phyloP scores from a whole-genome alignment of 1,140 invertebrate species.

The Rhagoletis zephyria region DNA sequence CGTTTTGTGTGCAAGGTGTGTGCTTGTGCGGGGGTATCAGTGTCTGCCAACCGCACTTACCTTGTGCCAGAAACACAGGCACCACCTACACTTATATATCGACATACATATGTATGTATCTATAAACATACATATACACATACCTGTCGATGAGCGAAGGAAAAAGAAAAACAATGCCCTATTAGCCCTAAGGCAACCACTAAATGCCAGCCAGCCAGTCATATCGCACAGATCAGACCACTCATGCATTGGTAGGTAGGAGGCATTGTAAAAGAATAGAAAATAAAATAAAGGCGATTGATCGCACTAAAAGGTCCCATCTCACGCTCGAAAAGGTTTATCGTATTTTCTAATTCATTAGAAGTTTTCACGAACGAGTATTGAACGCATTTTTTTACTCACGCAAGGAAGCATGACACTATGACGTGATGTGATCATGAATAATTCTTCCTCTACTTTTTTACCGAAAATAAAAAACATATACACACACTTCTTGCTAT shows the following conservation, averaged over 20 bases:
- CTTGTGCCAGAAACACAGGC: conserved; percentile 42
- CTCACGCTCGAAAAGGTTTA: conserved; percentile 36
- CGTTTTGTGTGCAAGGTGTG: not conserved
- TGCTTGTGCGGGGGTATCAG: not conserved
- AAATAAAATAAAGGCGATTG: not conserved
- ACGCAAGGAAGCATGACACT: not conserved
- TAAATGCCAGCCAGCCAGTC: conserved; percentile 31
- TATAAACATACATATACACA: not conserved
- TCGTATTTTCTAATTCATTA: conserved; percentile 42
- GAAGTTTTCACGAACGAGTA: conserved; percentile 9
- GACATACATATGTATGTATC: not conserved
- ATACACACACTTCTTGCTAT: not conserved
- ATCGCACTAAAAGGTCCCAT: conserved; percentile 36
- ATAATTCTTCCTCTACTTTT: not conserved
- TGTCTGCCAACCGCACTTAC: conserved; percentile 22
- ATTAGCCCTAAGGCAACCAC: conserved; percentile 23
- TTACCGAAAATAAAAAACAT: not conserved
- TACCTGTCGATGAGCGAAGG: not conserved
- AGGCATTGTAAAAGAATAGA: not conserved
- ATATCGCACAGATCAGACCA: not conserved
- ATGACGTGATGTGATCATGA: conserved; percentile 47
- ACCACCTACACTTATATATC: not conserved
- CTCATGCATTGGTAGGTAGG: not conserved
- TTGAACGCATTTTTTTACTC: not conserved
- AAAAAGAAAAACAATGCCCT: conserved; percentile 3